These are phyloP conservation scores for Cardinalis cardinalis DNA, from an alignment of 2,113 vertebrate genomes.

Conservation along the genomic window DNA sequence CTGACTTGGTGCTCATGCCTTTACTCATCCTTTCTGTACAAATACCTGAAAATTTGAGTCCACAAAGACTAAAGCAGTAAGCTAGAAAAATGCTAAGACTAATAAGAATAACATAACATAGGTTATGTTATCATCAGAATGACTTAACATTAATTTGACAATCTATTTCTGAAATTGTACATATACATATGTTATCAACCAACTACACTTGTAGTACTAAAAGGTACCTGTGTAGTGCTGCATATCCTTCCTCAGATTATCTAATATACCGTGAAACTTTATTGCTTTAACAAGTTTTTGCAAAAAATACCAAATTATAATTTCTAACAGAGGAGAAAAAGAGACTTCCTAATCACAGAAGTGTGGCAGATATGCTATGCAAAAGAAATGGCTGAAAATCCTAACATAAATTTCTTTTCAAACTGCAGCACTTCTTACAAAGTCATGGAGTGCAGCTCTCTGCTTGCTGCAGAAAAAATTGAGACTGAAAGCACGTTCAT, in stretches of 20 bases:
- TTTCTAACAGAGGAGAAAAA: neutral
- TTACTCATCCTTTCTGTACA: neutral
- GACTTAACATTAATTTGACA: neutral
- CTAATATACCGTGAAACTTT: neutral
- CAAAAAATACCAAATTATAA: neutral
- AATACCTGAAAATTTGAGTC: neutral
- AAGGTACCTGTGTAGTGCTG: neutral
- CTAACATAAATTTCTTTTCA: neutral
- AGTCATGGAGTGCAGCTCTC: neutral
- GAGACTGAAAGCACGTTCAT: neutral
- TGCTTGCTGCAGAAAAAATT: neutral
- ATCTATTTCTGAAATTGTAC: neutral
- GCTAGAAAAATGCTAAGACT: neutral
- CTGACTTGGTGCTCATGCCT: neutral
- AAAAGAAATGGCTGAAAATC: conserved; percentile 18
- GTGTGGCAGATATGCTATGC: neutral
- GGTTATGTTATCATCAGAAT: neutral
- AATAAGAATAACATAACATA: neutral
- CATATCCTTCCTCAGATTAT: neutral
- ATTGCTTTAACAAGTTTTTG: neutral
- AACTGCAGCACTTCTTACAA: neutral
- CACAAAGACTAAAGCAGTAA: neutral
- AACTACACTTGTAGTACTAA: neutral
- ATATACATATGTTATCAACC: neutral
- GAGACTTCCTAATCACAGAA: neutral